Evolutionary conservation across 2,113 vertebrate species (phyloP), one percentile per base, ranked within the genome.

Genomic region (Leptodactylus fuscus): DNA sequence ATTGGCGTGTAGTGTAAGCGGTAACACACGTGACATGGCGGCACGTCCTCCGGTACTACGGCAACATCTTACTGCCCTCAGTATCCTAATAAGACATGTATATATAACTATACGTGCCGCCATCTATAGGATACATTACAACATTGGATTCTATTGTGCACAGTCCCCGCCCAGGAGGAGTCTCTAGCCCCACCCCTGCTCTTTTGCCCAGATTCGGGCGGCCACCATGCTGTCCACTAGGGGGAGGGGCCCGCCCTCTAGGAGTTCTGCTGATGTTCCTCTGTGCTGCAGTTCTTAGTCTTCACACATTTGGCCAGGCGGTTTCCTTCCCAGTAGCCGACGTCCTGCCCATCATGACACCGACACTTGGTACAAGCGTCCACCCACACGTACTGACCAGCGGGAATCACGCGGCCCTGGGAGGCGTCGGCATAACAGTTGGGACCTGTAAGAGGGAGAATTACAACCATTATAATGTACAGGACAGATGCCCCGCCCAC

Each of bases 271-370:
- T 41, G n/a, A n/a, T n/a, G n/a, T n/a, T 51, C 34, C 20, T 82
- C 81, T 27, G 62, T 79, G 53, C 15, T 87, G 81, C 95, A 96
- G 90, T 93, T 92, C 24, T 85, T 91, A 24, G 95, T 85, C 41
- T 88, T 93, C 85, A 94, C 92, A 73, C 95, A 96, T 82, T 91
- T 93, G 78, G 95, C 95, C 22, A 96, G 87, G 0, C 93, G 94
- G 90, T 96, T 95, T 67, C 95, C 95, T 88, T 95, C 94, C 95
- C 95, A 96, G 89, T 95, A 96, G 51, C 95, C 93, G 0, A 92
- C 95, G 5, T 96, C 95, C 87, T 95, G 93, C 18, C 94, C 93
- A 0, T 95, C 94, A 0, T 96, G 95, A 86, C 95, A 96, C 0
- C 92, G 94, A 49, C 95, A 96, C 88, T 92, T 94, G 87, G 94